phyloP scores from a whole-genome alignment of 1,140 invertebrate species.

The Pseudomyrmex sp. region DNA sequence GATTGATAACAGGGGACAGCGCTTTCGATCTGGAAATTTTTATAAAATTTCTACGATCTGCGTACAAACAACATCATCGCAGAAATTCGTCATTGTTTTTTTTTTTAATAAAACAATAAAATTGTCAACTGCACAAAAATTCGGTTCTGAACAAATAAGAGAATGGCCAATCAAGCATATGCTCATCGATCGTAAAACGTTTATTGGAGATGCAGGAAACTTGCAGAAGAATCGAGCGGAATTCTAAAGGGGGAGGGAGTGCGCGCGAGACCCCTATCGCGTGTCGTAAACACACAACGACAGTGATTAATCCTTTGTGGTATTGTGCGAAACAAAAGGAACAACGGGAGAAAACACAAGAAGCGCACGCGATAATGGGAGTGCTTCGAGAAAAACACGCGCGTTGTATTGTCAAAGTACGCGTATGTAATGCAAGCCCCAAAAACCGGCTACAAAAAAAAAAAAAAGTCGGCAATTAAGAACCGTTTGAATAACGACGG shows the following conservation, averaged over 20 bases:
- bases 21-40: not conserved
- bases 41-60: not conserved
- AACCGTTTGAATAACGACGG: conserved; percentile 47
- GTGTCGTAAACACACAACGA: conserved; percentile 41
- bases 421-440: not conserved
- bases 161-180: not conserved
- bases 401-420: conserved; percentile 44
- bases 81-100: not conserved
- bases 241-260: conserved; percentile 50
- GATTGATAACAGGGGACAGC: not conserved
- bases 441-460: conserved; percentile 1
- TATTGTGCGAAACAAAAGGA: conserved; percentile 64
- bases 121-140: not conserved
- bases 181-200: conserved; percentile 20
- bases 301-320: conserved; percentile 59
- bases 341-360: conserved; percentile 60
- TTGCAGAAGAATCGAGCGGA: conserved; percentile 30
- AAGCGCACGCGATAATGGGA: conserved; percentile 58
- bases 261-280: conserved; percentile 50
- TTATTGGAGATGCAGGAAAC: not conserved
- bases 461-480: conserved; percentile 64
- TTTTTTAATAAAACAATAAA: not conserved
- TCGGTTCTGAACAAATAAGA: not conserved
- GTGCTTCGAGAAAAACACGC: conserved; percentile 25
- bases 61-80: not conserved